Conservation (phyloP, 2,113 vertebrate species). For the Phycodurus eques region DNA sequence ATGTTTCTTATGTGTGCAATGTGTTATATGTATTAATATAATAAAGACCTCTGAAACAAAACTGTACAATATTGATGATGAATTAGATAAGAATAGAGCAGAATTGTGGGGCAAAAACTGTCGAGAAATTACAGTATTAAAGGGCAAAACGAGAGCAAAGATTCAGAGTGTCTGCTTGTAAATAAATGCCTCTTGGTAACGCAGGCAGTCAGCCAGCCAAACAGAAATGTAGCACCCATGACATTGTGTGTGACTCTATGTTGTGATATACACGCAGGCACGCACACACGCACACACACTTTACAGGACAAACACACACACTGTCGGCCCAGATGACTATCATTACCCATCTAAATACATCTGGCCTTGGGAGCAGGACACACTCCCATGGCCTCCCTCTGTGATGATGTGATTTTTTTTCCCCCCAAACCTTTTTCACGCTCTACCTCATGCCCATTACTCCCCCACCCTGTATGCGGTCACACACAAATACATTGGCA, state of each 20-base stretch:
- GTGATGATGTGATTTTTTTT: constrained; percentile 59
- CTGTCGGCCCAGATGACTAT: constrained; percentile 69
- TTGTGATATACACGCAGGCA: constrained; percentile 27
- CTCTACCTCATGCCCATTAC: constrained; percentile 56
- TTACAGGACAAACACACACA: constrained; percentile 22
- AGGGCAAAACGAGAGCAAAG: constrained; percentile 44
- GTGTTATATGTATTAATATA: constrained; percentile 87
- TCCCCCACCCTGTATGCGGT: constrained; percentile 35
- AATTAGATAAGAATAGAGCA: constrained; percentile 14
- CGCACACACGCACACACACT: constrained; percentile 18
- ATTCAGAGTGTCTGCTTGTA: constrained; percentile 18
- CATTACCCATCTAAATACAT: constrained; percentile 70
- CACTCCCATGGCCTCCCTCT: constrained; percentile 52
- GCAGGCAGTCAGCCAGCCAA: constrained; percentile 40
- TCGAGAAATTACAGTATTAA: background rate
- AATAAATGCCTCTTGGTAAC: constrained; percentile 40
- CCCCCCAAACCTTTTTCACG: constrained; percentile 62
- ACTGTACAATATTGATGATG: background rate
- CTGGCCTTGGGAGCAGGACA: constrained; percentile 63
- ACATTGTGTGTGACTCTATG: constrained; percentile 66
- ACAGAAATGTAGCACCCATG: constrained; percentile 45
- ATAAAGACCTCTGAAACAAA: constrained; percentile 80
- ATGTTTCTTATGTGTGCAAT: constrained; percentile 71
- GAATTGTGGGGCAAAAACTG: constrained; percentile 1
- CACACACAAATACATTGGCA: constrained; percentile 29